Base-by-base conservation (phyloP, 2,797 vertebrate species). In the Gymnoscopelus braueri region DNA sequence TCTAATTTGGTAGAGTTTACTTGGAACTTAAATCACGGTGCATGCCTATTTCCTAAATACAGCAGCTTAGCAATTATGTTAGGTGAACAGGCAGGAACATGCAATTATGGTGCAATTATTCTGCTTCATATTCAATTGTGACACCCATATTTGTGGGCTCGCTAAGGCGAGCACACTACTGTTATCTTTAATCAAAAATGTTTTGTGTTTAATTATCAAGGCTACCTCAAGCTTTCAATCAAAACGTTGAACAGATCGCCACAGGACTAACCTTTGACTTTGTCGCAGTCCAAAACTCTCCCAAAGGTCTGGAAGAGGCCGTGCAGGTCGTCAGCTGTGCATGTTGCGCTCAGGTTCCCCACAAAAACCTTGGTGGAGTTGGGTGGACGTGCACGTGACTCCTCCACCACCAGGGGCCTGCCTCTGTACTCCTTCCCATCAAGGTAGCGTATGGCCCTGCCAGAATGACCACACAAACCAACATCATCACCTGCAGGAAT, bases 291-390 rank as follows among this genome's bases (percentile, higher is more conserved):
- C 83, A 98, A 94, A 89, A 99, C 97, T 92, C 95, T 94, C 65
- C 97, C 97, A 32, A 95, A 97, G 29, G 93, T 92, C 72, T 97
- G 96, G 90, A 99, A 99, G 49, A 97, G 92, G 26, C 95, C 92
- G 51, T 96, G 96, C 73, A 98, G 86, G 83, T 99, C 96, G 66
- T 95, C 94, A 80, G 95, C 95, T 64, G 96, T 96, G 86, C 96
- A 98, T 49, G 95, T 94, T 55, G 96, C 94, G 9, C 96, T 96
- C 39, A 98, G 95, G 84, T 98, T 99, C 13, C 97, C 96, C 70
- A 99, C 96, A 93, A 97, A 98, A 72, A 99, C 95, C 93, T 98
- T 98, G 80, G 96, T 97, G 72, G 97, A 98, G 87, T 97, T 96
- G n/a, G 95, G 94, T 65, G 96, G 96, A 47, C 96, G 93, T 4